Evolutionary conservation across 2,797 vertebrate species (phyloP).

Genomic region (Catamblyrhynchus diadema): DNA sequence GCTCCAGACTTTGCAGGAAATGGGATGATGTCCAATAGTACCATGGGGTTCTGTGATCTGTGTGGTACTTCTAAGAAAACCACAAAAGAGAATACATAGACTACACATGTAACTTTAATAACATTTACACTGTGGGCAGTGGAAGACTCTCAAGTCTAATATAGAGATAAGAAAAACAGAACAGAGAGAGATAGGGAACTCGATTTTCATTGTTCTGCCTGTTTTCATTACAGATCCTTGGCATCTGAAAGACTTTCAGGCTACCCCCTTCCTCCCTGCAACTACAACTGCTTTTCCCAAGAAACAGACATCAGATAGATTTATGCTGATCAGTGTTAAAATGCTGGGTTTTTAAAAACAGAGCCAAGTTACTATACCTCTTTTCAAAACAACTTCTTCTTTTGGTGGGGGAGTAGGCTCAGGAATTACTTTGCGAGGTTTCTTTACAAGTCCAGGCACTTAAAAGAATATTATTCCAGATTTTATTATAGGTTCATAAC

Average conservation of each 20-base stretch:
- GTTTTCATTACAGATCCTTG: not conserved
- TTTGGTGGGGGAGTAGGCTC: constrained; percentile 72
- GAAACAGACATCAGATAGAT: not conserved
- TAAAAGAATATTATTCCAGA: constrained; percentile 74
- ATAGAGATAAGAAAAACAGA: not conserved
- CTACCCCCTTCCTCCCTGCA: not conserved
- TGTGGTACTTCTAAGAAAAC: not conserved
- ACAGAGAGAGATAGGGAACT: not conserved
- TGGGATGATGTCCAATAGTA: not conserved
- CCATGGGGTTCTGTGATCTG: rapidly evolving
- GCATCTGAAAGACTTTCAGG: not conserved
- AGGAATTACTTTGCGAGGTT: constrained; percentile 77
- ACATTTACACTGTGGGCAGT: not conserved
- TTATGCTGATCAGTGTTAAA: not conserved
- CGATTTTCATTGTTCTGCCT: not conserved
- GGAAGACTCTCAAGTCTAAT: not conserved
- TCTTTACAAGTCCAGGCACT: constrained; percentile 79
- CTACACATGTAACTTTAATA: not conserved
- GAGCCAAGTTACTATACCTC: constrained; percentile 71
- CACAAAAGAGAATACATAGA: not conserved
- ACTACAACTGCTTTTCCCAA: not conserved
- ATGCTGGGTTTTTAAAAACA: not conserved
- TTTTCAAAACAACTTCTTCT: constrained; percentile 81
- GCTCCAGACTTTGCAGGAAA: not conserved
- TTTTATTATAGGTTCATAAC: constrained; percentile 49